phyloP scores from a whole-genome alignment of 2,113 vertebrate species.

The Percopsis transmontana region DNA sequence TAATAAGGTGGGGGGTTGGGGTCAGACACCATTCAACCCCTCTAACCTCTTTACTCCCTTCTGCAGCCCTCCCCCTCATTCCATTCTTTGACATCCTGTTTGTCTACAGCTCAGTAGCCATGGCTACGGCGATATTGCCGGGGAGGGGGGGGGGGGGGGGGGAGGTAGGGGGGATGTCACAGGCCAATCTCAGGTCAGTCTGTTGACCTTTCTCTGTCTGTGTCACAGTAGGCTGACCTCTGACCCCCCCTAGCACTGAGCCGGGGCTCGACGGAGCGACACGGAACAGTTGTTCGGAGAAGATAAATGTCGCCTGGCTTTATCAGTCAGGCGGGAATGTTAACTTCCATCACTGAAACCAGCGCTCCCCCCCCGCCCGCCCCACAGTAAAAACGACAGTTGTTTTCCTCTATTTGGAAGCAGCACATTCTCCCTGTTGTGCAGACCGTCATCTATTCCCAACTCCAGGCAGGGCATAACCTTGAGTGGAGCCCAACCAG shows the following conservation, averaged over 20 bases:
- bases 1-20: constrained; percentile 12
- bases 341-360: constrained; percentile 59
- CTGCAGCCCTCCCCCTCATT: neutral
- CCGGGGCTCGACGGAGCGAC: constrained; percentile 21
- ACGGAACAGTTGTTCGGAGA: constrained; percentile 39
- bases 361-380: neutral
- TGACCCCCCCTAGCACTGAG: constrained; percentile 49
- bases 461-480: constrained; percentile 67
- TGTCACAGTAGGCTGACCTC: constrained; percentile 53
- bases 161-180: constrained; percentile 44
- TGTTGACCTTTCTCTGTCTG: constrained; percentile 64
- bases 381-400: constrained; percentile 30
- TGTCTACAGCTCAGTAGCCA: constrained; percentile 63
- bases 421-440: constrained; percentile 35
- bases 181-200: constrained; percentile 63
- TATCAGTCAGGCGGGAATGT: constrained; percentile 36
- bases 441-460: constrained; percentile 61
- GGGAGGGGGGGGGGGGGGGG: constrained; percentile 31
- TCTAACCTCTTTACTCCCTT: neutral
- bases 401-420: constrained; percentile 48
- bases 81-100: constrained; percentile 51
- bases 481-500: constrained; percentile 61
- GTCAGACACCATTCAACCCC: constrained; percentile 51
- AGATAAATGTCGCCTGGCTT: constrained; percentile 50
- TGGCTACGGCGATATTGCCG: constrained; percentile 37